Conservation (phyloP, 2,888 invertebrate species). For the Diarsia brunnea region DNA sequence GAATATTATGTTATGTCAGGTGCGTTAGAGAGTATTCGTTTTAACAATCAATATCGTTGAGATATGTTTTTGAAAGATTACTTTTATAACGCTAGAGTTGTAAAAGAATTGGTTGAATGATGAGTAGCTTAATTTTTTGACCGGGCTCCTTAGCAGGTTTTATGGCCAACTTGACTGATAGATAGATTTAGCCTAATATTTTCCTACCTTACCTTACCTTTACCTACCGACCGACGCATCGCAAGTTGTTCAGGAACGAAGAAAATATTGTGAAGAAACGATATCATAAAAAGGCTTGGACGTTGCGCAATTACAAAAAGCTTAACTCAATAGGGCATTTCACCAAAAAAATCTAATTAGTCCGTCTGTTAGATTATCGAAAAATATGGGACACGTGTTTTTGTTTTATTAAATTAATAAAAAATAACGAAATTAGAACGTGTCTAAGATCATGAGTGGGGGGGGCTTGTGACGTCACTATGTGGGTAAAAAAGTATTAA, state of each 20-base stretch:
- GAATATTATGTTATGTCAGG: conserved; percentile 28
- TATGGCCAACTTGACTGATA: neutral
- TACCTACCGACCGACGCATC: neutral
- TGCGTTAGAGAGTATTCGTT: conserved; percentile 6
- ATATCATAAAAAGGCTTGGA: neutral
- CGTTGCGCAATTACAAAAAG: neutral
- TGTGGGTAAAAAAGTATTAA: too few relatives aligned
- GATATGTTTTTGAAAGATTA: too few relatives aligned
- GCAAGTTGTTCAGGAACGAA: neutral
- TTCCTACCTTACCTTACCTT: too few relatives aligned
- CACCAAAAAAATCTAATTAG: too few relatives aligned
- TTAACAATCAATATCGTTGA: neutral
- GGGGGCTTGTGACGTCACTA: too few relatives aligned
- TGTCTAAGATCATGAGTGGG: too few relatives aligned
- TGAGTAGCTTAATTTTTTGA: neutral
- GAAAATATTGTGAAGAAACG: neutral
- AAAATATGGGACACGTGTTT: too few relatives aligned
- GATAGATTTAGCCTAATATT: neutral
- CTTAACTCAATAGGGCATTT: too few relatives aligned
- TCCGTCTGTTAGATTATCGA: too few relatives aligned
- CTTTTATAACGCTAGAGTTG: neutral
- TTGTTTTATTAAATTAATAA: too few relatives aligned
- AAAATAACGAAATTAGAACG: too few relatives aligned
- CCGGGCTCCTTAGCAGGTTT: neutral
- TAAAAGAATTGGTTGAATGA: neutral